Evolutionary conservation across 2,113 vertebrate genomes (phyloP), one percentile per base, ranked within the genome.

Genomic region (Boleophthalmus pectinirostris): DNA sequence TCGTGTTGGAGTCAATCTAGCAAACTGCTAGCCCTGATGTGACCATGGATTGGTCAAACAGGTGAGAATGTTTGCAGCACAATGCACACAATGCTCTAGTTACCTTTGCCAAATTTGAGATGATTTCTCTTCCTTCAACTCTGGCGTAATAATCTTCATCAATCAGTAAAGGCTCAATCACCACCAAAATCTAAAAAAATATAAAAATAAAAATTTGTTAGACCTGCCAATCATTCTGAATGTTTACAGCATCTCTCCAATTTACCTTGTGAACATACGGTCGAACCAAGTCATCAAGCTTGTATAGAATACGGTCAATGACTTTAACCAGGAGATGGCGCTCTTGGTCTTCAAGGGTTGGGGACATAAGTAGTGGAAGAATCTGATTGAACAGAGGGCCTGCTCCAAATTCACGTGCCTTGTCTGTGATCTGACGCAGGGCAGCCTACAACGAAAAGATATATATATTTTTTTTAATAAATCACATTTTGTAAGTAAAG

Each of bases 121-220:
- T 99, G 78, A 99, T 99, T 85, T 99, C 98, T 94, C 98, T 94
- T 85, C 97, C 98, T 91, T 99, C 98, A 66, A 99, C 98, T 95
- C 98, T 94, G 85, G 98, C 98, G 57, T 99, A 99, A 83, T 99
- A 99, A 82, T 99, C 98, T 92, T 99, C 98, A 96, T 99, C 98
- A 89, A 99, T 99, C 89, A 99, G 89, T 80, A 99, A 80, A 0
- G 98, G 98, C 82, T 99, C 98, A 73, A 99, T 99, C 80, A 99
- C 98, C 69, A 99, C 98, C 85, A 99, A 94, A 67, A 99, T 99
- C 98, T 99, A 81, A 13, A 56, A 38, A 72, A 73, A 3, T 5
- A 35, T 3, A 73, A 12, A 29, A 58, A 25, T 25, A 0, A n/a
- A 9, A 21, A 54, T 54, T 53, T n/a, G n/a, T 54, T 5, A n/a